phyloP scores from a whole-genome alignment of 2,113 vertebrate species.

The Festucalex cinctus region DNA sequence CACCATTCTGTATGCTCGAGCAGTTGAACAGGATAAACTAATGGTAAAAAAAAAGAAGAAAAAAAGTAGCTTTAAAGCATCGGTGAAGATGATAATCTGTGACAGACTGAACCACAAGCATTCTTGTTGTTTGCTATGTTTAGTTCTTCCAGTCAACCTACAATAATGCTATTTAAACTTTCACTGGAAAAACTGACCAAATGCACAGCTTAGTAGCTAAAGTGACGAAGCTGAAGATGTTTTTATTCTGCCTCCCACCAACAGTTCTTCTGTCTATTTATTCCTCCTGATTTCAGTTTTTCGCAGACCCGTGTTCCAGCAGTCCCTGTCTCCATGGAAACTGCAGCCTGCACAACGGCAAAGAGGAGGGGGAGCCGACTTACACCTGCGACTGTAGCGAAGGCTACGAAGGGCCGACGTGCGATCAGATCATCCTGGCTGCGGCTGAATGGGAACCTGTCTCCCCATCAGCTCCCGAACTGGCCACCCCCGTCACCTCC shows the following conservation, averaged over 20 bases:
- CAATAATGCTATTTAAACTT: not conserved
- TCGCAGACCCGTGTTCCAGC: conserved; percentile 88
- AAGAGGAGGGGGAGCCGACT: conserved; percentile 58
- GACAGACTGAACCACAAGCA: not conserved
- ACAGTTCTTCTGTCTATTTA: conserved; percentile 23
- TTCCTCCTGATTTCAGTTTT: conserved; percentile 75
- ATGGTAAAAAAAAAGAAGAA: not conserved
- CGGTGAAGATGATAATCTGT: conserved; percentile 17
- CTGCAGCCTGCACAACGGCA: conserved; percentile 75
- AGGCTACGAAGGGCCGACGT: conserved; percentile 82
- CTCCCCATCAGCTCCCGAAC: conserved; percentile 56
- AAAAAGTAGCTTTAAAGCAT: conserved; percentile 1
- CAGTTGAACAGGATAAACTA: not conserved
- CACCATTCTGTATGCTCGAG: too few species aligned
- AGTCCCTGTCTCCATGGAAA: conserved; percentile 96
- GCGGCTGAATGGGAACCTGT: conserved; percentile 64
- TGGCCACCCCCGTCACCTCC: conserved; percentile 67
- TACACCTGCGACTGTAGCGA: conserved; percentile 83
- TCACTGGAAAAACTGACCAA: not conserved
- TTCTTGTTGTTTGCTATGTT: conserved; percentile 6
- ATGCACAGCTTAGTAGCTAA: not conserved
- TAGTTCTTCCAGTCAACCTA: not conserved
- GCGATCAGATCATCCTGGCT: conserved; percentile 69
- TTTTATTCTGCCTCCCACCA: conserved; percentile 5
- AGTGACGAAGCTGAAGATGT: conserved; percentile 3